phyloP scores from a whole-genome alignment of 2,888 invertebrate genomes.

The Ceriagrion tenellum region DNA sequence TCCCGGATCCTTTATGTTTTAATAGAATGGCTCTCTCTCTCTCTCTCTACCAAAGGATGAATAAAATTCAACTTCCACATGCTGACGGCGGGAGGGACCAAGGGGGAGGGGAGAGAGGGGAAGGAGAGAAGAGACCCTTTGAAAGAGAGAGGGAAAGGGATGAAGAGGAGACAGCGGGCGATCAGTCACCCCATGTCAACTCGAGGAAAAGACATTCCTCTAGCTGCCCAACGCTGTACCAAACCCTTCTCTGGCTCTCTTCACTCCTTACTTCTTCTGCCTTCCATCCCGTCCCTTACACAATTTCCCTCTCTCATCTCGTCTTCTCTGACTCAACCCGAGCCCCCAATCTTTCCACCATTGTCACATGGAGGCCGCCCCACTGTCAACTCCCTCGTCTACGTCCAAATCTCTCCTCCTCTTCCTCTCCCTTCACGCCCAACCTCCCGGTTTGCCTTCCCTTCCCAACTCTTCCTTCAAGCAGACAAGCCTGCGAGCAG shows the following conservation, averaged over 20 bases:
- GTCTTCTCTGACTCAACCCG: neutral
- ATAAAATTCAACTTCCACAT: conserved; percentile 32
- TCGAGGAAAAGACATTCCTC: conserved; percentile 13
- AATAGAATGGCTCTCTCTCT: neutral
- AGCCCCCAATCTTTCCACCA: conserved; percentile 21
- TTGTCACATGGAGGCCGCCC: conserved; percentile 32
- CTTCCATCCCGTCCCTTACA: neutral
- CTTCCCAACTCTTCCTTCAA: neutral
- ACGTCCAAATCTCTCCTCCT: neutral
- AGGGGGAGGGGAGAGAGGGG: neutral
- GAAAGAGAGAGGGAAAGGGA: neutral
- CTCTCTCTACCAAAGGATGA: neutral
- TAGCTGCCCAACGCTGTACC: neutral
- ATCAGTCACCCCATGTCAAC: conserved; percentile 58
- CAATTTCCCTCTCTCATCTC: neutral
- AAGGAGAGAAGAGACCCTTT: neutral
- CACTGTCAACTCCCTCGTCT: neutral
- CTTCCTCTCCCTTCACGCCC: neutral
- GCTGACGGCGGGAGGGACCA: neutral
- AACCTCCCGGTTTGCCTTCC: no score
- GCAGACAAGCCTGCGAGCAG: neutral
- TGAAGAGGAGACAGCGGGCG: conserved; percentile 29
- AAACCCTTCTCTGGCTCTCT: neutral
- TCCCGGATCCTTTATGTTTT: neutral
- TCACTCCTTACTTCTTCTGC: neutral